Evolutionary conservation across 2,113 vertebrate genomes (phyloP).

Genomic region (Andinoacara biseriatus): DNA sequence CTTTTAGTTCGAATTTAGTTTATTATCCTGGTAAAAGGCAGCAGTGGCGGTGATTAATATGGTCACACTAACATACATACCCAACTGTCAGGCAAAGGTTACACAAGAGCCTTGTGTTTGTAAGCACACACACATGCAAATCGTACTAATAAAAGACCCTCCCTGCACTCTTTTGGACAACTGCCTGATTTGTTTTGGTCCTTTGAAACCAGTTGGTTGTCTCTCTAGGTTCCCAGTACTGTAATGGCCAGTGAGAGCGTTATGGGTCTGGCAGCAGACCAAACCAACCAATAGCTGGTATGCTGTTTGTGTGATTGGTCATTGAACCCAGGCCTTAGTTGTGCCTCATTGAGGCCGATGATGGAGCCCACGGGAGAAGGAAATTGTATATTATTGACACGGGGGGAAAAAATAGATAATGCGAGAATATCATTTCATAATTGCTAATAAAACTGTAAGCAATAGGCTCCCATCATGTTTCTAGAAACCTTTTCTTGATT

Average conservation of each 20-base stretch:
- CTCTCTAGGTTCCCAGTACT: conserved; percentile 73
- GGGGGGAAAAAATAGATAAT: background rate
- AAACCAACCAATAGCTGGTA: conserved; percentile 72
- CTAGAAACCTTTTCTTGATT: conserved; percentile 47
- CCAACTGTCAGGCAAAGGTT: conserved; percentile 14
- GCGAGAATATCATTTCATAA: conserved; percentile 18
- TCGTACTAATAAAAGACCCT: conserved; percentile 62
- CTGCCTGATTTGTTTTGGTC: conserved; percentile 81
- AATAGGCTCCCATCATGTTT: conserved; percentile 28
- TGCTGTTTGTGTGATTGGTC: conserved; percentile 76
- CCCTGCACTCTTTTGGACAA: conserved; percentile 71
- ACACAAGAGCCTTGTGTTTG: conserved; percentile 17
- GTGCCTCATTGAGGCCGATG: conserved; percentile 19
- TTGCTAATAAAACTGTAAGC: conserved; percentile 33
- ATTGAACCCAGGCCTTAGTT: conserved; percentile 25
- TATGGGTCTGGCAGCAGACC: conserved; percentile 71
- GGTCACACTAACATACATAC: background rate
- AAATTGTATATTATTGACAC: conserved; percentile 3
- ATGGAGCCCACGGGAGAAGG: background rate
- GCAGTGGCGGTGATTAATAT: background rate
- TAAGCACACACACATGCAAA: background rate
- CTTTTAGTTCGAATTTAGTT: background rate
- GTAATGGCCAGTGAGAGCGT: conserved; percentile 68
- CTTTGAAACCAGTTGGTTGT: conserved; percentile 70
- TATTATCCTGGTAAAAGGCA: background rate